Evolutionary conservation across 2,888 invertebrate genomes (phyloP).

Genomic region (Plusia festucae): DNA sequence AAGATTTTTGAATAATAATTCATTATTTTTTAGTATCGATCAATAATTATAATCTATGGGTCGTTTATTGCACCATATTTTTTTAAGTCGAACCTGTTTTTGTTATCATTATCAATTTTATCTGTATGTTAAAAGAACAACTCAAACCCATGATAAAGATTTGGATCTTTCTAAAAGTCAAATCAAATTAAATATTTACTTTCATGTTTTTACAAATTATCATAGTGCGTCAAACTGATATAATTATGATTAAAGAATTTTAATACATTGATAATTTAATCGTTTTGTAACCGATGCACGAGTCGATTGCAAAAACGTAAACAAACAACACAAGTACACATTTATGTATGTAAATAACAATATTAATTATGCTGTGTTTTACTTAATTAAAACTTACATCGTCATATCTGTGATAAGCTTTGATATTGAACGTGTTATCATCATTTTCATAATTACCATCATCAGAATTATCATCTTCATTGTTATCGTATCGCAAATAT

Average conservation of each 20-base stretch:
- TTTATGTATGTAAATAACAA: neutral
- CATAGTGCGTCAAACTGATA: neutral
- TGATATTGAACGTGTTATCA: slow-evolving; percentile 64
- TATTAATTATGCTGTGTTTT: neutral
- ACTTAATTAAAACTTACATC: slow-evolving; percentile 64
- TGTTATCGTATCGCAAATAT: slow-evolving; percentile 30
- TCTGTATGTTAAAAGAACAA: too few relatives aligned
- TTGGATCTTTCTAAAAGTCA: too few relatives aligned
- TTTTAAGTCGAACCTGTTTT: too few relatives aligned
- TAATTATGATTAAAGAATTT: neutral
- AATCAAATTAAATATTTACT: too few relatives aligned
- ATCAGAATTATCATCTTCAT: slow-evolving; percentile 13
- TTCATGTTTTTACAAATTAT: neutral
- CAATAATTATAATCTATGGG: too few relatives aligned
- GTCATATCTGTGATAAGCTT: slow-evolving; percentile 72
- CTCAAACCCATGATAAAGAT: too few relatives aligned
- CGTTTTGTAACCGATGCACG: neutral
- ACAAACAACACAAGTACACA: neutral
- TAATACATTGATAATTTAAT: neutral
- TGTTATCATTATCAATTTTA: too few relatives aligned
- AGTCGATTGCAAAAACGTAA: neutral
- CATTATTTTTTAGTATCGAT: neutral
- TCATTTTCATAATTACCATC: slow-evolving; percentile 3
- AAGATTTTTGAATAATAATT: neutral
- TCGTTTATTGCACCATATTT: too few relatives aligned